Conservation (phyloP, 2,888 invertebrate species). For the Torymus tubicola region DNA sequence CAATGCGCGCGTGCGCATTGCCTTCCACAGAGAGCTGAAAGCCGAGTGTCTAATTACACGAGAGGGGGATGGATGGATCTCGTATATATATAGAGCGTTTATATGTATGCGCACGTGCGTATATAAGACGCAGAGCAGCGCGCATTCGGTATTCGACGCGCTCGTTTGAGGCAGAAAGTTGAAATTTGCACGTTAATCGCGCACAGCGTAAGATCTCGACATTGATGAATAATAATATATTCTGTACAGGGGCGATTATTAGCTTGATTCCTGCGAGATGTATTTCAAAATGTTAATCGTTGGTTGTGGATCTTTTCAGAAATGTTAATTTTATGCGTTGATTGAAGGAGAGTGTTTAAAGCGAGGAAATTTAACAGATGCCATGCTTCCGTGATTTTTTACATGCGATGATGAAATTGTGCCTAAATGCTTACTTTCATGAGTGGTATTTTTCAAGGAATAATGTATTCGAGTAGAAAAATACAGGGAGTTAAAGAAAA, state of each 20-base stretch:
- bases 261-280: not conserved
- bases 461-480: too few relatives aligned
- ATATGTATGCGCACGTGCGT: not conserved
- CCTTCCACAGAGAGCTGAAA: constrained; percentile 67
- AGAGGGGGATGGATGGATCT: constrained; percentile 51
- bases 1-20: constrained; percentile 61
- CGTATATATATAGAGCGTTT: not conserved
- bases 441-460: too few relatives aligned
- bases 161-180: constrained; percentile 19
- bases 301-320: too few relatives aligned
- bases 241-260: not conserved
- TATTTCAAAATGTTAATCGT: not conserved
- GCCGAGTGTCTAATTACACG: constrained; percentile 75
- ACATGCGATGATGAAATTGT: too few relatives aligned
- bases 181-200: constrained; percentile 25
- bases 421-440: too few relatives aligned
- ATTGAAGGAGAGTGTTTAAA: too few relatives aligned
- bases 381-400: too few relatives aligned
- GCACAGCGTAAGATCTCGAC: not conserved
- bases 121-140: not conserved
- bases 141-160: constrained; percentile 13
- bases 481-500: too few relatives aligned
- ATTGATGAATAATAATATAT: constrained; percentile 15
- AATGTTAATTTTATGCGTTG: too few relatives aligned
- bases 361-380: too few relatives aligned